These are phyloP conservation scores for Platypus cylindrus DNA, from an alignment of 2,888 invertebrate genomes.

Conservation along the genomic window DNA sequence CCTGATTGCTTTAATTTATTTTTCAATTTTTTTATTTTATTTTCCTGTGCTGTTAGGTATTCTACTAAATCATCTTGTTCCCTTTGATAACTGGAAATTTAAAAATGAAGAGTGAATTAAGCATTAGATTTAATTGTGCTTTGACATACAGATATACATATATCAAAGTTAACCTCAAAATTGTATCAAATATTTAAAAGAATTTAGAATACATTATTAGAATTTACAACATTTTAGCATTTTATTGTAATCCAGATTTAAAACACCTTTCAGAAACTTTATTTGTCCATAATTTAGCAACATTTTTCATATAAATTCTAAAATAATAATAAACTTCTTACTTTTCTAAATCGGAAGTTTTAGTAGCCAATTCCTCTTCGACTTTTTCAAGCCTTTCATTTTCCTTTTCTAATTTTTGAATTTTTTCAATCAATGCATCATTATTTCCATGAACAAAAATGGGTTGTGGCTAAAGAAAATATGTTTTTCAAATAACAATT, in stretches of 20 bases:
- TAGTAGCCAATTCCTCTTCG: slow-evolving; percentile 20
- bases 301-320: too few species aligned
- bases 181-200: not conserved
- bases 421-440: slow-evolving; percentile 7
- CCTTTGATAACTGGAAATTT: slow-evolving; percentile 52
- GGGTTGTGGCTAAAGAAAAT: slow-evolving; percentile 5
- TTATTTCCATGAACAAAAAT: slow-evolving; percentile 3
- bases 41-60: slow-evolving; percentile 79
- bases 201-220: not conserved
- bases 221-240: not conserved
- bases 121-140: too few species aligned
- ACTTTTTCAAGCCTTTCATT: slow-evolving; percentile 22
- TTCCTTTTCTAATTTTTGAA: slow-evolving; percentile 25
- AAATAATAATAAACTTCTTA: too few species aligned
- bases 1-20: slow-evolving; percentile 31
- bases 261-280: too few species aligned
- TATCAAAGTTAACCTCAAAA: too few species aligned
- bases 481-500: not conserved
- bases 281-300: too few species aligned
- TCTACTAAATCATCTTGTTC: slow-evolving; percentile 92
- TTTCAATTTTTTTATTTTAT: slow-evolving; percentile 29
- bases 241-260: not conserved
- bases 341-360: slow-evolving; percentile 26
- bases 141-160: too few species aligned
- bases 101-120: slow-evolving; percentile 2